Conservation (phyloP, 2,888 invertebrate genomes). For the Diarsia brunnea region DNA sequence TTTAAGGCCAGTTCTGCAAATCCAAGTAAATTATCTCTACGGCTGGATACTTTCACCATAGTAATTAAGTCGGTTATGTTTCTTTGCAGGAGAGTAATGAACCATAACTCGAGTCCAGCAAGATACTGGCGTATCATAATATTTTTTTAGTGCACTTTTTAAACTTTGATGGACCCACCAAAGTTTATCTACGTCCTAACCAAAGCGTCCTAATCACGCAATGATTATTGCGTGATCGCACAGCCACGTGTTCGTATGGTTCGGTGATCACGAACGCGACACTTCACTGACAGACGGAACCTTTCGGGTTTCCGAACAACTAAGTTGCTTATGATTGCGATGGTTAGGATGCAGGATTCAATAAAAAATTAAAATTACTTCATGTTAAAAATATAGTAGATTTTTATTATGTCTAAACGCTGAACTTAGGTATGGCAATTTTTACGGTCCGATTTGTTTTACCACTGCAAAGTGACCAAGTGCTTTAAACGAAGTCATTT, state of each 20-base stretch:
- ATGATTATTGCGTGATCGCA: too few relatives aligned
- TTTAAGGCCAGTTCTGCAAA: neutral
- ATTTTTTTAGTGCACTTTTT: conserved; percentile 18
- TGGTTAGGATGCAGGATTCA: neutral
- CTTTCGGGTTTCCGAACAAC: too few relatives aligned
- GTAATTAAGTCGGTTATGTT: neutral
- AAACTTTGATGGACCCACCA: neutral
- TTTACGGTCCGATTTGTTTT: too few relatives aligned
- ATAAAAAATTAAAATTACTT: conserved; percentile 9
- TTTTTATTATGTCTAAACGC: neutral
- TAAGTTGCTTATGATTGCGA: too few relatives aligned
- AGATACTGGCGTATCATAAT: conserved; percentile 6
- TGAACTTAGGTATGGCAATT: too few relatives aligned
- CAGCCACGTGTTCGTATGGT: neutral
- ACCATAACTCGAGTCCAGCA: neutral
- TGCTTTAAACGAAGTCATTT: too few relatives aligned
- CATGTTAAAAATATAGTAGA: neutral
- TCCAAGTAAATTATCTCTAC: neutral
- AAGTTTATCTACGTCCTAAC: neutral
- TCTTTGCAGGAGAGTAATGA: neutral
- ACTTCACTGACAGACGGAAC: too few relatives aligned
- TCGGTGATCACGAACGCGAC: too few relatives aligned
- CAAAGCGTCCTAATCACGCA: too few relatives aligned
- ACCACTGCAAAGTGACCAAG: neutral
- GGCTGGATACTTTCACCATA: neutral